Evolutionary conservation across 2,113 vertebrate genomes (phyloP).

Genomic region (Anoplopoma fimbria): DNA sequence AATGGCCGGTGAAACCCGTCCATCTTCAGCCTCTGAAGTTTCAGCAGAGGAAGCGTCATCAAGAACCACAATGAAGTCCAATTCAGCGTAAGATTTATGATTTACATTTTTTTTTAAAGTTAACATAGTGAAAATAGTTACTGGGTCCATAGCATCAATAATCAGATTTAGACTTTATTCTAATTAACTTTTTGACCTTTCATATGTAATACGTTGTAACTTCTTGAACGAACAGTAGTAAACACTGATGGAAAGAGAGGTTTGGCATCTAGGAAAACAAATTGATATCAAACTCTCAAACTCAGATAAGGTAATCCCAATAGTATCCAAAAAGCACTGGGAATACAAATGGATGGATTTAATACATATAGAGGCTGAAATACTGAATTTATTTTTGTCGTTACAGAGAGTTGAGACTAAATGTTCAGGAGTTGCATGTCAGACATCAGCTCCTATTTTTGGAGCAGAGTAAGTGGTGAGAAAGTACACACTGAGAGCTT

Average conservation of each 20-base stretch:
- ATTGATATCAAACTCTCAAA: background rate
- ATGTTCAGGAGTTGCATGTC: background rate
- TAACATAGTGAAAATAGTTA: background rate
- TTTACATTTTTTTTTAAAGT: background rate
- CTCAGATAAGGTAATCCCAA: background rate
- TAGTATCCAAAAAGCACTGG: background rate
- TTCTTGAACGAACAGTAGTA: no score
- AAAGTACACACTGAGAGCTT: background rate
- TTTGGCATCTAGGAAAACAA: background rate
- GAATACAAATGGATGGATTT: background rate
- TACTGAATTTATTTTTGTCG: no score
- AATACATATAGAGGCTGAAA: background rate
- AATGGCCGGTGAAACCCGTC: slow-evolving; percentile 32
- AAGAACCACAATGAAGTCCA: slow-evolving; percentile 21
- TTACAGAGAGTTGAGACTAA: background rate
- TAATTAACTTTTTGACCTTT: no score
- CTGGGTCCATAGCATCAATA: background rate
- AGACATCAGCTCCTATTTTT: background rate
- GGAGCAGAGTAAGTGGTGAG: background rate
- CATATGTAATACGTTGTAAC: no score
- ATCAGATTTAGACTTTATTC: background rate
- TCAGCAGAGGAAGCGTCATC: slow-evolving; percentile 35
- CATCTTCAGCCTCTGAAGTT: slow-evolving; percentile 53
- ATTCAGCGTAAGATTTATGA: background rate
- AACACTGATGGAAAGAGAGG: background rate